phyloP scores from a whole-genome alignment of 2,888 invertebrate genomes.

The Heterodera filipjevi region DNA sequence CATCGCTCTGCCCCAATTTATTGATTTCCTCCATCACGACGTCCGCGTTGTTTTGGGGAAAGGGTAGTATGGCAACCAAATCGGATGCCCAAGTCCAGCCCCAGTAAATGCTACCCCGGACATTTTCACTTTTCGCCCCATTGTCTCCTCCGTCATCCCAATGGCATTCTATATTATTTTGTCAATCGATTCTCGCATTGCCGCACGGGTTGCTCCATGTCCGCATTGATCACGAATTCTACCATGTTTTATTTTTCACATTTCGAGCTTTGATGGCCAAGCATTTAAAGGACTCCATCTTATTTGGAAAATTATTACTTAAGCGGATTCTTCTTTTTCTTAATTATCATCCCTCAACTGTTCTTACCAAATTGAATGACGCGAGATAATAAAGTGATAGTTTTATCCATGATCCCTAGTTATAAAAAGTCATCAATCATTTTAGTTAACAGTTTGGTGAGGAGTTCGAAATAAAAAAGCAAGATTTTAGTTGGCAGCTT shows the following conservation, averaged over 20 bases:
- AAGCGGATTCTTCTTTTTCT: too few species aligned
- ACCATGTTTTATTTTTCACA: not conserved
- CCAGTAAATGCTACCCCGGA: not conserved
- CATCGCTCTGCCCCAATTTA: not conserved
- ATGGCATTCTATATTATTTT: not conserved
- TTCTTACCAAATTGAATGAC: too few species aligned
- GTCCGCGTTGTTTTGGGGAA: too few species aligned
- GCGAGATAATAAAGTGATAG: too few species aligned
- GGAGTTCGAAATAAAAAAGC: too few species aligned
- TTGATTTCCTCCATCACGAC: not conserved
- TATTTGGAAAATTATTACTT: too few species aligned
- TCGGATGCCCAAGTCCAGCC: not conserved
- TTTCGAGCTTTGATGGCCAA: not conserved
- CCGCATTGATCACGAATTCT: not conserved
- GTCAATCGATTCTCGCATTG: not conserved
- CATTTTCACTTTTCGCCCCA: not conserved
- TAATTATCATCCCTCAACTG: too few species aligned
- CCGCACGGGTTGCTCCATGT: not conserved
- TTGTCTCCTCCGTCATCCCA: not conserved
- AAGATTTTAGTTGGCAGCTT: too few species aligned
- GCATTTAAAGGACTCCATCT: too few species aligned
- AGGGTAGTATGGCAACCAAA: not conserved
- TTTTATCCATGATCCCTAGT: too few species aligned
- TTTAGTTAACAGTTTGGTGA: too few species aligned
- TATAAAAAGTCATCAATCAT: too few species aligned